Percentiles rank a stretch among this genome's conserved stretches.
These are phyloP conservation scores for Callimorpha dominula DNA, from an alignment of 2,888 invertebrate genomes.

Conservation along the genomic window DNA sequence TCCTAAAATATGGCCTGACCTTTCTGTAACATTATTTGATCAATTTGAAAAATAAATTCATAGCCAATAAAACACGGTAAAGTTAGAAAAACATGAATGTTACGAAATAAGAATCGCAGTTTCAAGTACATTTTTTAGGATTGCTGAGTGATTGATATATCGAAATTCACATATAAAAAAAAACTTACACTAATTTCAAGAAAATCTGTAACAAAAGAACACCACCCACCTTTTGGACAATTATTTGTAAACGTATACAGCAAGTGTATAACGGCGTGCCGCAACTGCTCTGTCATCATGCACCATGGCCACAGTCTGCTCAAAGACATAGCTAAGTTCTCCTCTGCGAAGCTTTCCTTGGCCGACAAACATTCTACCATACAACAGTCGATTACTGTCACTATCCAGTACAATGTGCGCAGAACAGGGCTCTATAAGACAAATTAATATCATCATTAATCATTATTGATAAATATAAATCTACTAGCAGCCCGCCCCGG, in stretches of 20 bases:
- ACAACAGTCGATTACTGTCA: slow-evolving; percentile 87
- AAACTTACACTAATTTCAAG: too few species aligned
- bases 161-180: neutral
- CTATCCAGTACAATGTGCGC: slow-evolving; percentile 85
- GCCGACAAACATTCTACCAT: slow-evolving; percentile 84
- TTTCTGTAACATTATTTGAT: neutral
- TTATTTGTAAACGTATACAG: slow-evolving; percentile 88
- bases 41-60: neutral
- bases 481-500: too few species aligned
- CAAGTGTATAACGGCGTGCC: slow-evolving; percentile 85
- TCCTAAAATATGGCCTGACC: too few species aligned
- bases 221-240: slow-evolving; percentile 85
- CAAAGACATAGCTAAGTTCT: slow-evolving; percentile 86
- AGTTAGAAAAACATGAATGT: too few species aligned
- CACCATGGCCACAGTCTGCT: slow-evolving; percentile 90
- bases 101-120: neutral
- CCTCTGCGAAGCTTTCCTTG: slow-evolving; percentile 85
- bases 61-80: neutral
- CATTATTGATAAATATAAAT: too few species aligned
- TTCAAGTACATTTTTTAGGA: neutral
- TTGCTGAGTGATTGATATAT: neutral
- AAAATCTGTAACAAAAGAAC: neutral
- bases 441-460: slow-evolving; percentile 7
- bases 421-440: slow-evolving; percentile 81
- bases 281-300: slow-evolving; percentile 84